Evolutionary conservation across 1,140 invertebrate species (phyloP).

Genomic region (Calosoma granatense): DNA sequence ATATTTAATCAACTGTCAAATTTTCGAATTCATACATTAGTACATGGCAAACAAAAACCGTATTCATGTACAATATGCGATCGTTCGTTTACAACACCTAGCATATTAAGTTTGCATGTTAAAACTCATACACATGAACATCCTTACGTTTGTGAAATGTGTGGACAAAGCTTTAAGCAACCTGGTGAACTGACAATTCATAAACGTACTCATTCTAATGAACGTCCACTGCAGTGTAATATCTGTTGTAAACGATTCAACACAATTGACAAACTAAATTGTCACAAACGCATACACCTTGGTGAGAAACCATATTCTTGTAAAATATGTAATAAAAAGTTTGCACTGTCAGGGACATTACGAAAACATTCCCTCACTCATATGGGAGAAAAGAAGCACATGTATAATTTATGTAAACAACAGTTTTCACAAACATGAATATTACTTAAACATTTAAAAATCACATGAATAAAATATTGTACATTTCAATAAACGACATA

Average conservation of each 20-base stretch:
- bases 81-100: neutral
- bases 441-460: too few species aligned
- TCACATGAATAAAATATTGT: too few species aligned
- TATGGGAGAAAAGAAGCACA: slow-evolving; percentile 27
- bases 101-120: too few species aligned
- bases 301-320: neutral
- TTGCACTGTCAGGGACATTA: neutral
- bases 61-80: slow-evolving; percentile 39
- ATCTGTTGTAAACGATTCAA: neutral
- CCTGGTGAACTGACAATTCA: neutral
- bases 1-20: neutral
- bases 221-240: neutral
- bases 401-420: neutral
- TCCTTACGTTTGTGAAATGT: neutral
- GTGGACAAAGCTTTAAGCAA: neutral
- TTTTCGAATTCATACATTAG: neutral
- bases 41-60: slow-evolving; percentile 27
- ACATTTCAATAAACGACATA: too few species aligned
- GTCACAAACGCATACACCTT: neutral
- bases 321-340: neutral
- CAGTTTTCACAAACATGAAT: neutral
- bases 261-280: neutral
- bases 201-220: neutral
- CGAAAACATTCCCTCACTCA: slow-evolving; percentile 15
- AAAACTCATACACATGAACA: neutral